These are phyloP conservation scores for Cyprinodon tularosa DNA, from an alignment of 2,113 vertebrate species.

Conservation along the genomic window DNA sequence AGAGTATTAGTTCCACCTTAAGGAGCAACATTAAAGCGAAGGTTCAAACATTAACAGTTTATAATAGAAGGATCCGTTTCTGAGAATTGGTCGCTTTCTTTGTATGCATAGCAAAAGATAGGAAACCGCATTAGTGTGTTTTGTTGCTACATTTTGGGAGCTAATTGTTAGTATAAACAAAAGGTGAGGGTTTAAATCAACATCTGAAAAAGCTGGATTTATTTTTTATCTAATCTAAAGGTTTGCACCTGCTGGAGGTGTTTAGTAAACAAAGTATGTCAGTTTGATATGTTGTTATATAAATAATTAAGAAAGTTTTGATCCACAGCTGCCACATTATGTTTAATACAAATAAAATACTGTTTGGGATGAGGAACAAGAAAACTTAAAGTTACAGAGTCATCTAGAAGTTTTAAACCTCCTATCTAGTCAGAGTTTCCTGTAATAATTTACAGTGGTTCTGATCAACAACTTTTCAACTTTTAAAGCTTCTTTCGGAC, in stretches of 20 bases:
- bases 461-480: neutral
- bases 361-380: neutral
- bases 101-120: neutral
- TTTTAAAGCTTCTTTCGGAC: neutral
- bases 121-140: neutral
- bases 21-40: neutral
- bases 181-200: neutral
- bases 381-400: neutral
- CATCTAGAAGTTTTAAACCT: neutral
- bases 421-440: neutral
- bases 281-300: neutral
- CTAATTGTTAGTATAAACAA: neutral
- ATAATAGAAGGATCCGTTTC: neutral
- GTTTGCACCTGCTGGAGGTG: neutral
- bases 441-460: too few species aligned
- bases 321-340: slow-evolving; percentile 1
- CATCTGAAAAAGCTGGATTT: neutral
- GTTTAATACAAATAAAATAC: neutral
- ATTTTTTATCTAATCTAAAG: neutral
- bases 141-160: neutral
- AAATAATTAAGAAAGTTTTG: neutral
- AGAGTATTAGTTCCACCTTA: neutral
- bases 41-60: neutral
- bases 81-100: neutral
- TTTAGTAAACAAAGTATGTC: neutral